Percentiles rank a stretch among this genome's conserved stretches.
These are phyloP conservation scores for Perdita meconis DNA, from an alignment of 2,888 invertebrate species.

Conservation along the genomic window DNA sequence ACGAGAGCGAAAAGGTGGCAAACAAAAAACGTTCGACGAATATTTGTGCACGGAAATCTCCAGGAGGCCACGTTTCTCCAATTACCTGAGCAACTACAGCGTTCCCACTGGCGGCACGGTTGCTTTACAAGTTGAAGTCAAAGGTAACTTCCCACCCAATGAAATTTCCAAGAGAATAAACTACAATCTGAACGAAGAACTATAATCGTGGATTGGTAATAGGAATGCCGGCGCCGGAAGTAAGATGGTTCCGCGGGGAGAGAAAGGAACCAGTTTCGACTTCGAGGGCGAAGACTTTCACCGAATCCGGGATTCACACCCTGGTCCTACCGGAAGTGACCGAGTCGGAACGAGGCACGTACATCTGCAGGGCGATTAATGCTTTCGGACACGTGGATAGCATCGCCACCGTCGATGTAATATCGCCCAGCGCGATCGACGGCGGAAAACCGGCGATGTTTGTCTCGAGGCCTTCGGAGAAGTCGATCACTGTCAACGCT, in stretches of 20 bases:
- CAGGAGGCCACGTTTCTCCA: conserved; percentile 88
- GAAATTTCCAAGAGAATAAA: neutral
- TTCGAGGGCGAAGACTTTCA: conserved; percentile 88
- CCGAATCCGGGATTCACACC: conserved; percentile 89
- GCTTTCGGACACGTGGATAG: conserved; percentile 90
- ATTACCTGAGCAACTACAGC: conserved; percentile 89
- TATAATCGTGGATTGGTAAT: too few species aligned
- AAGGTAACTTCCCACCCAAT: conserved; percentile 86
- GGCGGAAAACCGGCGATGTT: conserved; percentile 92
- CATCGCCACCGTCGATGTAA: conserved; percentile 89
- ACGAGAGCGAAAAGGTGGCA: conserved; percentile 44
- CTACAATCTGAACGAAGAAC: neutral
- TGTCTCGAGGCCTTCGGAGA: conserved; percentile 90
- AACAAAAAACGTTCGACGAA: conserved; percentile 54
- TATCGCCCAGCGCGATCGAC: conserved; percentile 86
- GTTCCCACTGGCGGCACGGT: conserved; percentile 92
- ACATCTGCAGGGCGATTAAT: conserved; percentile 91
- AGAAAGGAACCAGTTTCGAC: conserved; percentile 86
- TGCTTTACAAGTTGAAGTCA: conserved; percentile 92
- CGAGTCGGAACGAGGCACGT: conserved; percentile 87
- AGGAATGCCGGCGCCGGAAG: conserved; percentile 87
- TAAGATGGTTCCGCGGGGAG: conserved; percentile 89
- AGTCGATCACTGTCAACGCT: conserved; percentile 89
- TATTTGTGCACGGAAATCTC: conserved; percentile 64
- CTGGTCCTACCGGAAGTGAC: conserved; percentile 90